Conservation (phyloP, 2,888 invertebrate genomes). For the Melipona beecheii region DNA sequence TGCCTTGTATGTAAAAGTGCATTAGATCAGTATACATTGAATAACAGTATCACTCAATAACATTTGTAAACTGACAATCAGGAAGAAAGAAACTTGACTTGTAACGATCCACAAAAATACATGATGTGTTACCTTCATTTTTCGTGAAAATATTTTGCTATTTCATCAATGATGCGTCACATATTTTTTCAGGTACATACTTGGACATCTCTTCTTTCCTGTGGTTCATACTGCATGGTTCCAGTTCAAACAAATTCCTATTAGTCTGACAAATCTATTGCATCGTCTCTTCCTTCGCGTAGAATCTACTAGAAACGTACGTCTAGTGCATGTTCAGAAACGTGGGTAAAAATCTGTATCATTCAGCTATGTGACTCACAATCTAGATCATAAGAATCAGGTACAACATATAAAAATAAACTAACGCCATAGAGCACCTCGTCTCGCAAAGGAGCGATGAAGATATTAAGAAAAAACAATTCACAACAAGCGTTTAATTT, state of each 20-base stretch:
- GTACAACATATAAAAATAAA: background rate
- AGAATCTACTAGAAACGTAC: background rate
- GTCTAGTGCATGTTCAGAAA: background rate
- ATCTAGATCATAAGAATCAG: too few relatives aligned
- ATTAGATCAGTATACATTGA: too few relatives aligned
- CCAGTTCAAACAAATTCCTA: background rate
- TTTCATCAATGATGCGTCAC: too few relatives aligned
- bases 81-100: too few relatives aligned
- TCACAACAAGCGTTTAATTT: background rate
- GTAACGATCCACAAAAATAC: background rate
- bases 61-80: background rate
- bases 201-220: too few relatives aligned
- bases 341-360: background rate
- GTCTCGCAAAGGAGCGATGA: background rate
- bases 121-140: background rate
- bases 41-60: background rate
- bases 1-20: background rate
- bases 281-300: background rate
- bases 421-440: too few relatives aligned
- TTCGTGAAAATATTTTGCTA: background rate
- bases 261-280: background rate
- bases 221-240: background rate
- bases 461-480: background rate
- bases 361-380: background rate
- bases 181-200: too few relatives aligned